These are phyloP conservation scores for Agrochola lota DNA, from an alignment of 2,888 invertebrate species.

Conservation along the genomic window DNA sequence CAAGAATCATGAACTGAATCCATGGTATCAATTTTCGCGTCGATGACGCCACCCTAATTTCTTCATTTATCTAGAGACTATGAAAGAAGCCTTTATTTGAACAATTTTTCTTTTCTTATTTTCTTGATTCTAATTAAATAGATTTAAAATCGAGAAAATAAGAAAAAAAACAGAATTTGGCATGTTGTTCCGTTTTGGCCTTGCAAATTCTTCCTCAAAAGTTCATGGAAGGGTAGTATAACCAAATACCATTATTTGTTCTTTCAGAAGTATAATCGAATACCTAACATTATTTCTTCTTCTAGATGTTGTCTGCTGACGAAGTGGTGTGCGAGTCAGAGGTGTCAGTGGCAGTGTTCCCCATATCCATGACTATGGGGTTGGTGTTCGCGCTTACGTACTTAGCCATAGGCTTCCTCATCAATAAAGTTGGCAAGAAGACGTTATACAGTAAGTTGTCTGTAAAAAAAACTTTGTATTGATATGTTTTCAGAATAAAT, in stretches of 20 bases:
- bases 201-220: not conserved
- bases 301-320: constrained; percentile 69
- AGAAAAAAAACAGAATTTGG: too few relatives aligned
- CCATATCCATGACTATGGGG: constrained; percentile 88
- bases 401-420: constrained; percentile 85
- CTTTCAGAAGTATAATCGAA: constrained; percentile 63
- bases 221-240: not conserved
- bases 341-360: constrained; percentile 84
- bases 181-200: not conserved
- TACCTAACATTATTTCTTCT: not conserved
- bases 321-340: constrained; percentile 73
- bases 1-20: too few relatives aligned
- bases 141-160: too few relatives aligned
- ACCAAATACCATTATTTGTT: too few relatives aligned
- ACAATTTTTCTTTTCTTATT: not conserved
- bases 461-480: not conserved
- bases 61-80: not conserved
- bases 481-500: not conserved
- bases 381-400: constrained; percentile 85
- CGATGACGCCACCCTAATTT: too few relatives aligned
- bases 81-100: not conserved
- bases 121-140: too few relatives aligned
- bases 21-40: too few relatives aligned
- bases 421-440: constrained; percentile 84
- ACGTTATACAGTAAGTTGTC: constrained; percentile 82